phyloP scores from a whole-genome alignment of 2,797 vertebrate genomes.

The Chaetodon trifasciatus region DNA sequence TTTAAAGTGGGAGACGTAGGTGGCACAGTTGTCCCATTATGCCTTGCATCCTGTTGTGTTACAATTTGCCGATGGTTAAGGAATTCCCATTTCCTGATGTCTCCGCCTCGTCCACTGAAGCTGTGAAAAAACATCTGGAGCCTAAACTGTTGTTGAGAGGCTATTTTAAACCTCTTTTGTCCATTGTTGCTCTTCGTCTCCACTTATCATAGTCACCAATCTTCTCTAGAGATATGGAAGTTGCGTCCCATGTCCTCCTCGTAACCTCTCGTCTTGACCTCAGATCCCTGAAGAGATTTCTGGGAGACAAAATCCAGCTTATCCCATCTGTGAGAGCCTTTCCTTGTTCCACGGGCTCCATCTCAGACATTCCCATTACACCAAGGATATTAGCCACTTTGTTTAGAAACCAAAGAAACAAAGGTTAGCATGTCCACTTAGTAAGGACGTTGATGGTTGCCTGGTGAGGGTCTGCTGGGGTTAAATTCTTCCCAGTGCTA shows the following conservation, averaged over 20 bases:
- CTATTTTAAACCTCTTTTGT: conserved; percentile 68
- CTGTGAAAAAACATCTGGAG: conserved; percentile 63
- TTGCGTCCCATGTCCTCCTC: conserved; percentile 67
- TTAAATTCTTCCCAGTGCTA: conserved; percentile 53
- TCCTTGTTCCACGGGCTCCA: conserved; percentile 52
- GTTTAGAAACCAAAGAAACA: conserved; percentile 63
- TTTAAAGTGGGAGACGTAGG: conserved; percentile 40
- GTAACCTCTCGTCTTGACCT: conserved; percentile 61
- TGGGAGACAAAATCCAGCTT: conserved; percentile 62
- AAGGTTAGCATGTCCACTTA: conserved; percentile 53
- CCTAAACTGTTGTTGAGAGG: conserved; percentile 30
- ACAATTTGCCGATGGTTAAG: conserved; percentile 47
- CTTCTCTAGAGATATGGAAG: conserved; percentile 48
- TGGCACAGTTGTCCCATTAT: conserved; percentile 59
- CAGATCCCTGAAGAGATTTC: conserved; percentile 51
- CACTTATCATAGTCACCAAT: conserved; percentile 55
- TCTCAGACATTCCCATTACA: conserved; percentile 50
- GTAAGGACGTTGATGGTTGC: conserved; percentile 11
- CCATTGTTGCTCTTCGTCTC: conserved; percentile 55
- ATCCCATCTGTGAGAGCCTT: conserved; percentile 57
- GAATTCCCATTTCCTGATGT: conserved; percentile 70
- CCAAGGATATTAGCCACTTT: conserved; percentile 51
- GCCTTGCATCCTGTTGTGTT: conserved; percentile 78
- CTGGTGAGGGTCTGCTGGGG: conserved; percentile 9
- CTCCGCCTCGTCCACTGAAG: conserved; percentile 4